These are phyloP conservation scores for Brachyrhaphis roseni DNA, from an alignment of 2,797 vertebrate species.

Conservation along the genomic window DNA sequence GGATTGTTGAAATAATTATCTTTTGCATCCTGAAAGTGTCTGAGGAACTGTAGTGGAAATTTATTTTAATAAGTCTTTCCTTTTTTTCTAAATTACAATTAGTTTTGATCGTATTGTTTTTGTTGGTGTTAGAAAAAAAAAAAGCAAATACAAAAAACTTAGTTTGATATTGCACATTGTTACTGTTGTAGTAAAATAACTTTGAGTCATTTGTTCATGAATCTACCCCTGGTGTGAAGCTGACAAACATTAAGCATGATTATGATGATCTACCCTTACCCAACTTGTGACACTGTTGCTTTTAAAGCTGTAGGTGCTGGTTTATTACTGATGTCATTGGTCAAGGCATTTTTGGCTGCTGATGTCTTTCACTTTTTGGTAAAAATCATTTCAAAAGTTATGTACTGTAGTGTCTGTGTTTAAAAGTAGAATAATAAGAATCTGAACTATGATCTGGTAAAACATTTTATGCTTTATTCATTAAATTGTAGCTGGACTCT, in stretches of 20 bases:
- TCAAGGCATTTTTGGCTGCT: background rate
- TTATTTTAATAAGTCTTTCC: background rate
- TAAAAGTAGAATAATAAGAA: slow-evolving; percentile 41
- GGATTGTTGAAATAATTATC: background rate
- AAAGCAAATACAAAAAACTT: background rate
- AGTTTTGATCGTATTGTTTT: background rate
- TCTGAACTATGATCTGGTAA: slow-evolving; percentile 24
- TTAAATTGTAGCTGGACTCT: slow-evolving; percentile 42
- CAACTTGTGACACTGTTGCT: background rate
- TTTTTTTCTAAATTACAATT: background rate
- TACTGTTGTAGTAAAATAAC: background rate
- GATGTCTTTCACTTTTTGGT: background rate
- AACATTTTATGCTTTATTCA: slow-evolving; percentile 32
- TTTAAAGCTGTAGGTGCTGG: background rate
- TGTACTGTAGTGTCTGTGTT: slow-evolving; percentile 7
- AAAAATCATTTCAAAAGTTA: slow-evolving; percentile 3
- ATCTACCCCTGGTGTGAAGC: background rate
- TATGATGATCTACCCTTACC: background rate
- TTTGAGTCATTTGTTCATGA: background rate
- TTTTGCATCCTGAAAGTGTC: background rate
- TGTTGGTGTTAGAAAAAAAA: background rate
- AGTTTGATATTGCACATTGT: background rate
- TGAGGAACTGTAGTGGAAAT: background rate
- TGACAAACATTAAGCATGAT: background rate
- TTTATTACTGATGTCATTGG: background rate